A percentile compares a stretch with the other conserved stretches of the same genome.
Evolutionary conservation across 2,797 vertebrate species (phyloP).

Genomic region (Lutjanus campechanus): DNA sequence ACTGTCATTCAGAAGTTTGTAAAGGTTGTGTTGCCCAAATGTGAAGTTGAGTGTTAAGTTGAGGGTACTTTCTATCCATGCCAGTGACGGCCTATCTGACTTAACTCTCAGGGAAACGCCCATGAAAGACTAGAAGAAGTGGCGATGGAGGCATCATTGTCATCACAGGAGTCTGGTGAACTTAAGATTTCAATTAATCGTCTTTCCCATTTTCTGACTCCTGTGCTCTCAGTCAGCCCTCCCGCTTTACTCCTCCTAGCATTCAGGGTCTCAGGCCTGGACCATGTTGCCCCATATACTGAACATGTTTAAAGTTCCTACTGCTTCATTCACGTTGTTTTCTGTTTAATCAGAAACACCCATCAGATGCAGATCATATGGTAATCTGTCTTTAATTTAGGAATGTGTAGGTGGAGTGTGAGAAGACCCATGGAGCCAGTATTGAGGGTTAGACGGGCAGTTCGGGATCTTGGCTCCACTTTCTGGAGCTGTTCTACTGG

Average conservation of each 20-base stretch:
- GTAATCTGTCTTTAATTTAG: no score
- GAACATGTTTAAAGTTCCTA: conserved; percentile 14
- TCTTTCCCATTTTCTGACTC: conserved; percentile 20
- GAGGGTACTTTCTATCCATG: conserved; percentile 59
- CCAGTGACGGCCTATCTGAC: conserved; percentile 66
- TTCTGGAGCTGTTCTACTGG: neutral
- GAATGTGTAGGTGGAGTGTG: neutral
- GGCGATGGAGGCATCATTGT: conserved; percentile 13
- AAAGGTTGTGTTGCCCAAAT: conserved; percentile 20
- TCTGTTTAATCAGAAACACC: neutral
- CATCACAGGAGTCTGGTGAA: conserved; percentile 17
- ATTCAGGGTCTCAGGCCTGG: conserved; percentile 47
- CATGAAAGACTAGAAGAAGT: conserved; percentile 24
- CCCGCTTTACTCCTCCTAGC: conserved; percentile 10
- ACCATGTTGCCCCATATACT: conserved; percentile 52
- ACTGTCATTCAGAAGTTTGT: conserved; percentile 34
- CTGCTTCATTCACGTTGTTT: neutral
- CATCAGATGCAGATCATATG: neutral
- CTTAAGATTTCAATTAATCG: neutral
- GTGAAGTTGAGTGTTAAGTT: conserved; percentile 76
- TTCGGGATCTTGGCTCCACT: neutral
- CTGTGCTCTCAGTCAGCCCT: conserved; percentile 11
- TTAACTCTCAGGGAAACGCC: conserved; percentile 82
- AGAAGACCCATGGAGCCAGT: conserved; percentile 1
- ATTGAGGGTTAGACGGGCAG: neutral